Conservation (phyloP, 2,797 vertebrate species). For the Mastacembelus armatus region DNA sequence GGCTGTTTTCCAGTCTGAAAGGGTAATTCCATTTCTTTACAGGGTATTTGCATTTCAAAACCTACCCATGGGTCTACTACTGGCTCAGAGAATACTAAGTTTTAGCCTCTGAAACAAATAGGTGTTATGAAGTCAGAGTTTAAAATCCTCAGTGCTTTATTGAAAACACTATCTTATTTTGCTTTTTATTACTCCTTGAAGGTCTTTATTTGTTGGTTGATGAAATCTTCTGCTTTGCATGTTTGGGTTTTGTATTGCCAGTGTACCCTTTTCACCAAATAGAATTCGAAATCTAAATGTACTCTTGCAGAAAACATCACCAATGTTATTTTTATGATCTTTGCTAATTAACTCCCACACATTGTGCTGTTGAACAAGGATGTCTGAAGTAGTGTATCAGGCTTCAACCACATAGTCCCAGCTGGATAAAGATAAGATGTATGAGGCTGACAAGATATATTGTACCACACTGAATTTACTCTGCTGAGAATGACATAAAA, state of each 20-base stretch:
- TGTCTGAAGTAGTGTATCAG: slow-evolving; percentile 6
- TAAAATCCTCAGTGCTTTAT: slow-evolving; percentile 15
- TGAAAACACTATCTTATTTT: slow-evolving; percentile 32
- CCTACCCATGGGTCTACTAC: slow-evolving; percentile 38
- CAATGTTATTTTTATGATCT: slow-evolving; percentile 24
- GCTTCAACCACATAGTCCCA: not conserved
- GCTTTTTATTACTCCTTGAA: slow-evolving; percentile 18
- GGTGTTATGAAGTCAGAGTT: slow-evolving; percentile 41
- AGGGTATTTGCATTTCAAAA: slow-evolving; percentile 71
- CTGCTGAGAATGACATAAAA: slow-evolving; percentile 16
- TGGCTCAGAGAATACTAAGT: slow-evolving; percentile 43
- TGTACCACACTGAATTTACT: slow-evolving; percentile 17
- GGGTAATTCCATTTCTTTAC: slow-evolving; percentile 39
- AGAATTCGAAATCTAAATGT: not conserved
- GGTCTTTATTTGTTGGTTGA: not conserved
- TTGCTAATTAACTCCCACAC: slow-evolving; percentile 13
- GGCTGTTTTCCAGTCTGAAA: slow-evolving; percentile 46
- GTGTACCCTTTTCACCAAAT: slow-evolving; percentile 1
- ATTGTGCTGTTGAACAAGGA: slow-evolving; percentile 2
- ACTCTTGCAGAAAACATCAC: slow-evolving; percentile 1
- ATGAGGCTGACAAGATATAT: slow-evolving; percentile 10
- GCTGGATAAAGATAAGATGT: not conserved
- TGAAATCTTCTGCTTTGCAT: slow-evolving; percentile 4
- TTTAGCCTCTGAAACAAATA: slow-evolving; percentile 55
- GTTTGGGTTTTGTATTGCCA: slow-evolving; percentile 21